These are phyloP conservation scores for Mobula birostris DNA, from an alignment of 2,113 vertebrate genomes.

Conservation along the genomic window DNA sequence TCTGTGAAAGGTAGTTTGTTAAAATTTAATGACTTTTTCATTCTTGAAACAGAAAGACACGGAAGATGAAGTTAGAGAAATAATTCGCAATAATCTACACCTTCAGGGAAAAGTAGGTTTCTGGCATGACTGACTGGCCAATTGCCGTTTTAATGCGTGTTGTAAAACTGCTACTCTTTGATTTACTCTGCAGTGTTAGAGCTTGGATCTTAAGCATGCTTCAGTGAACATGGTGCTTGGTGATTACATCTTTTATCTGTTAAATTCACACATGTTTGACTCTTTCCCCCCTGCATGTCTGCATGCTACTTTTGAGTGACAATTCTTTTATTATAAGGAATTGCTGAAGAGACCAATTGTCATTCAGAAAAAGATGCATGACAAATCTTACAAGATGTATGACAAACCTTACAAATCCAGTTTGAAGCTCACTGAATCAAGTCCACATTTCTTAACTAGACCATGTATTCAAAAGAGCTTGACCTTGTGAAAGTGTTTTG, in stretches of 20 bases:
- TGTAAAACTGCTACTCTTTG: slow-evolving; percentile 35
- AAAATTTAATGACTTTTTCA: slow-evolving; percentile 38
- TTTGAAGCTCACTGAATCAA: slow-evolving; percentile 44
- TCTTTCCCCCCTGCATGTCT: slow-evolving; percentile 51
- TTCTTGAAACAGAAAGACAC: slow-evolving; percentile 81
- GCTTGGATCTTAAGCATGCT: background rate
- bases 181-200: background rate
- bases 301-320: slow-evolving; percentile 51
- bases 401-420: slow-evolving; percentile 48
- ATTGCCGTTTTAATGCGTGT: background rate
- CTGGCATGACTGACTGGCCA: background rate
- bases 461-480: slow-evolving; percentile 44
- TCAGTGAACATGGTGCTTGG: background rate
- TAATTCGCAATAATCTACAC: slow-evolving; percentile 81
- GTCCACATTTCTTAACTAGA: slow-evolving; percentile 43
- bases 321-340: slow-evolving; percentile 54
- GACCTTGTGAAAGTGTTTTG: slow-evolving; percentile 45
- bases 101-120: slow-evolving; percentile 85
- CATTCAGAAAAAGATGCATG: slow-evolving; percentile 53
- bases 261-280: slow-evolving; percentile 47
- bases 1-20: slow-evolving; percentile 14
- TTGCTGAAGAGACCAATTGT: slow-evolving; percentile 50
- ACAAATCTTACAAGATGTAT: slow-evolving; percentile 51
- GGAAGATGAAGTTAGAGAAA: slow-evolving; percentile 84
- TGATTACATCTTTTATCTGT: background rate